Conservation (phyloP, 2,888 invertebrate genomes). For the Stegophylla sp. region DNA sequence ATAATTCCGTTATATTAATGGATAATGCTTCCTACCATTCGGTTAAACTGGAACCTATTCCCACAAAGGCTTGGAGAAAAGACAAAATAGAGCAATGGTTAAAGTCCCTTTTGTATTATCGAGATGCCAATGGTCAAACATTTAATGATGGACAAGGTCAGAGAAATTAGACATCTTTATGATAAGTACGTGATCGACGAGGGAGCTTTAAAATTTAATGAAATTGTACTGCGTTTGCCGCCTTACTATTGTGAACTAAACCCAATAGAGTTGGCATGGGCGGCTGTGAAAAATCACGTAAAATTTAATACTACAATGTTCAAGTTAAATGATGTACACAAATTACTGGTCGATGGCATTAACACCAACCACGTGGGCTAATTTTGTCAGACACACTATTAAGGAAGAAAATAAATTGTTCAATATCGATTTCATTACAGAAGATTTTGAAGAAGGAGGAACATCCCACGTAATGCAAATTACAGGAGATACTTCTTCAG, state of each 20-base stretch:
- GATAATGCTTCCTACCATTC: constrained; percentile 56
- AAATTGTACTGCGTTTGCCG: constrained; percentile 1
- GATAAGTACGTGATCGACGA: neutral
- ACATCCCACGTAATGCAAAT: neutral
- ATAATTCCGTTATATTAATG: constrained; percentile 35
- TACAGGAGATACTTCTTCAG: neutral
- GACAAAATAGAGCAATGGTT: constrained; percentile 44
- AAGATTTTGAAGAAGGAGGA: constrained; percentile 14
- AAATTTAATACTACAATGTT: neutral
- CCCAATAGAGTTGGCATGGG: neutral
- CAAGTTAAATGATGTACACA: neutral
- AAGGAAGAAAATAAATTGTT: constrained; percentile 11
- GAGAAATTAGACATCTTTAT: neutral
- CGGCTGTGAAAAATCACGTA: constrained; percentile 2
- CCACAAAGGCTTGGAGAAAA: constrained; percentile 14
- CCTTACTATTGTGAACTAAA: constrained; percentile 6
- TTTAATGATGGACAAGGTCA: neutral
- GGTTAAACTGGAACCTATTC: constrained; percentile 3
- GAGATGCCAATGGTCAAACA: constrained; percentile 25
- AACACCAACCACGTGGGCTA: neutral
- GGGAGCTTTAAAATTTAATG: neutral
- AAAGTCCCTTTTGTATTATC: constrained; percentile 17
- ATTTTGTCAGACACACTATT: neutral
- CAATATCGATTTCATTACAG: neutral
- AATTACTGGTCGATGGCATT: neutral